A percentile compares a stretch with the other conserved stretches of the same genome.
phyloP scores from a whole-genome alignment of 2,888 invertebrate genomes.

The Mimumesa dahlbomi region DNA sequence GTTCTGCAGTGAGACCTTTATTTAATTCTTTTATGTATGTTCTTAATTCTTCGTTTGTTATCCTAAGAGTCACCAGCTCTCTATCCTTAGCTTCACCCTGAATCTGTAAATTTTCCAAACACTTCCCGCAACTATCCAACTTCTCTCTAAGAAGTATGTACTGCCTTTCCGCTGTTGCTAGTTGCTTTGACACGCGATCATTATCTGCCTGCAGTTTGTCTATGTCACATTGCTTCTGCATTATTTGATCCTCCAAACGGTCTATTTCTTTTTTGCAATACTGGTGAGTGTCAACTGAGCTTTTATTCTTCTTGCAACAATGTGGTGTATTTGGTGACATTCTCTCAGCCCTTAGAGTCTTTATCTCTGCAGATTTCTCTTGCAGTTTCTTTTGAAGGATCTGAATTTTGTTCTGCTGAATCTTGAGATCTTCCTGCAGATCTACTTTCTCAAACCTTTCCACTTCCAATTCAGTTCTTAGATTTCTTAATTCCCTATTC shows the following conservation, averaged over 20 bases:
- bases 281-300: constrained; percentile 68
- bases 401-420: constrained; percentile 82
- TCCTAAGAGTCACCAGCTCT: constrained; percentile 69
- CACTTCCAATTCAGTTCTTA: constrained; percentile 83
- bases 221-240: constrained; percentile 81
- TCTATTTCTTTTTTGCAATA: constrained; percentile 81
- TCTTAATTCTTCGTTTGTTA: constrained; percentile 72
- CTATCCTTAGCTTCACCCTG: constrained; percentile 70
- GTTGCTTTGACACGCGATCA: constrained; percentile 80
- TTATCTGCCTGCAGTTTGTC: constrained; percentile 82
- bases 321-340: constrained; percentile 71
- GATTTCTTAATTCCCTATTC: constrained; percentile 80
- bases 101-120: constrained; percentile 60
- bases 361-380: constrained; percentile 78
- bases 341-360: constrained; percentile 75
- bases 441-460: constrained; percentile 85
- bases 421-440: constrained; percentile 83
- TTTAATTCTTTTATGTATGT: constrained; percentile 68
- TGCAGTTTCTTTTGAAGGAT: constrained; percentile 82
- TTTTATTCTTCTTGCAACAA: constrained; percentile 73
- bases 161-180: constrained; percentile 59
- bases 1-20: constrained; percentile 57
- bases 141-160: constrained; percentile 62
- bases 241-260: constrained; percentile 82
- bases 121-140: constrained; percentile 61